A percentile compares a stretch with the other conserved stretches of the same genome.
Evolutionary conservation across 1,140 invertebrate genomes (phyloP).

Genomic region (Heliconius eleuchia): DNA sequence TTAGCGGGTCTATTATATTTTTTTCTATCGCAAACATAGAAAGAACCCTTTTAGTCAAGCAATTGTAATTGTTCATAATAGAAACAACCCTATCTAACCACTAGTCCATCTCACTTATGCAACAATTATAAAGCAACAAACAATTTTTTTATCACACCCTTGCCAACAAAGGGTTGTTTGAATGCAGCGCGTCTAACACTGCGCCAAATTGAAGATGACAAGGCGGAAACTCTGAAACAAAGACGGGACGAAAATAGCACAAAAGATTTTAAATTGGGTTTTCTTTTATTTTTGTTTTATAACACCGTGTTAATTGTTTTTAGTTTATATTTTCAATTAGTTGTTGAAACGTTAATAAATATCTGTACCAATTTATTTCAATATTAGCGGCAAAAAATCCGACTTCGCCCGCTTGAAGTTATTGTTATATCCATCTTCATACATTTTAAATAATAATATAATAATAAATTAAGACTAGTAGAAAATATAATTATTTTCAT

Average conservation of each 20-base stretch:
- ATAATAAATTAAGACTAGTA: too few relatives aligned
- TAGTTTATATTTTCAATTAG: background rate
- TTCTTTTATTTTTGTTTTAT: conserved; percentile 9
- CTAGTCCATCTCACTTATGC: conserved; percentile 8
- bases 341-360: background rate
- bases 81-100: background rate
- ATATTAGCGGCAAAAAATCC: too few relatives aligned
- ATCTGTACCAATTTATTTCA: background rate
- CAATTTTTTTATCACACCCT: conserved; percentile 16
- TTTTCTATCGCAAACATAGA: conserved; percentile 1
- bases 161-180: conserved; percentile 26
- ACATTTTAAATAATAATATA: too few relatives aligned
- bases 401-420: too few relatives aligned
- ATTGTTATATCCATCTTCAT: too few relatives aligned
- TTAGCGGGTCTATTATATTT: background rate
- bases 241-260: conserved; percentile 31
- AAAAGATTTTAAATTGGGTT: conserved; percentile 19
- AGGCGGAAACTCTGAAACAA: conserved; percentile 29
- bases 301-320: background rate
- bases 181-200: conserved; percentile 25
- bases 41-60: background rate
- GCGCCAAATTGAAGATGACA: conserved; percentile 27
- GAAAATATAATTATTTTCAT: too few relatives aligned
- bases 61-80: background rate
- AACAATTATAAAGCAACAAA: conserved; percentile 15